Evolutionary conservation across 2,797 vertebrate genomes (phyloP), one percentile per base, ranked within the genome.

Genomic region (Protosalanx chinensis): DNA sequence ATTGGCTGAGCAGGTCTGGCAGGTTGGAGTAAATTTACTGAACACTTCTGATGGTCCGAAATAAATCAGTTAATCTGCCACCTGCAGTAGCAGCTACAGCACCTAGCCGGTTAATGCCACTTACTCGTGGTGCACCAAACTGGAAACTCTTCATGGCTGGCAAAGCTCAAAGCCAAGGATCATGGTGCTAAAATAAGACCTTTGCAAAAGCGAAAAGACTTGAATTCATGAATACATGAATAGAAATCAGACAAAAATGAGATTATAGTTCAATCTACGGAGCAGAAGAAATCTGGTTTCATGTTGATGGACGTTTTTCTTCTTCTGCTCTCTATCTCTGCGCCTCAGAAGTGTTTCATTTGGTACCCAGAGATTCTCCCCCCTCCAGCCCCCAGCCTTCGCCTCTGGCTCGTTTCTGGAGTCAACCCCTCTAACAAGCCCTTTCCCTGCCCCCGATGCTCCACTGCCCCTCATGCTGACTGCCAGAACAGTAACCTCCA

Each of bases 221-320:
- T 37, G 8, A 30, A 35, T 23, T 41, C 5, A 69, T 37, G 77
- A 79, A 75, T 78, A 79, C 13, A 75, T 76, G 64, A 79, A 76
- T 75, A 78, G 72, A 78, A 70, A 64, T 76, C 41, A 46, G 66
- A 70, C 70, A 70, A 49, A 49, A 67, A 58, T 15, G 3, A 60
- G 67, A 46, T 58, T 71, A 66, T 71, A 59, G 72, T 77, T 68
- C 76, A 23, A 20, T 68, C 35, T 72, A 15, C 46, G 13, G 16
- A 2, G 51, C 41, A 27, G 41, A n/a, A 64, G 73, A 77, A 70
- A 27, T 72, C 30, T 81, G 76, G 57, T 75, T 73, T 85, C 60
- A 53, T 8, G 61, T 37, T 23, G 61, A 33, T 49, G 70, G 30
- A 56, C 62, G 56, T 46, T 46, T 46, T 13, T 46, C n/a, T 46